phyloP scores from a whole-genome alignment of 2,797 vertebrate genomes.

The Australoheros facetus region DNA sequence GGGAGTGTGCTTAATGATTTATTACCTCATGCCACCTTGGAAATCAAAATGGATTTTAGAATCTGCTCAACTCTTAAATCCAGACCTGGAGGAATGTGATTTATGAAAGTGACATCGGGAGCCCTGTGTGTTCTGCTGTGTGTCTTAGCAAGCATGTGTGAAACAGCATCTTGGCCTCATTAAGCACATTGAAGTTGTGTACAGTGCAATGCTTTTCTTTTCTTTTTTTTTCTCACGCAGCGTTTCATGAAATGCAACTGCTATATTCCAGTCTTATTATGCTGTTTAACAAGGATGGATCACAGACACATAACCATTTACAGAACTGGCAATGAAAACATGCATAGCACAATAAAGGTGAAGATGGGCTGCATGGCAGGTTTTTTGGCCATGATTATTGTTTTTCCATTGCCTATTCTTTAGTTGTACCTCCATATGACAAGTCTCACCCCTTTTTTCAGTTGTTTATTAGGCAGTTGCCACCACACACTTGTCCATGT shows the following conservation, averaged over 20 bases:
- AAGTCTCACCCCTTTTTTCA: not conserved
- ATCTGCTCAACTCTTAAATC: constrained; percentile 72
- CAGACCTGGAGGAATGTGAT: constrained; percentile 69
- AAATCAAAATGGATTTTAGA: constrained; percentile 81
- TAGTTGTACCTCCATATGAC: not conserved
- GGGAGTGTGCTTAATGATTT: constrained; percentile 74
- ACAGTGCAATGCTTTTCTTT: constrained; percentile 26
- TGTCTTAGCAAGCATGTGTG: constrained; percentile 58
- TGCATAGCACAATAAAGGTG: not conserved
- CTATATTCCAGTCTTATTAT: constrained; percentile 34
- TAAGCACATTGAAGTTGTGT: constrained; percentile 59
- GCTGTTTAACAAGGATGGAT: constrained; percentile 45
- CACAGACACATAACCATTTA: constrained; percentile 4
- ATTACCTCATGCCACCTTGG: constrained; percentile 63
- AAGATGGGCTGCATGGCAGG: not conserved
- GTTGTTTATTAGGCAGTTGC: not conserved
- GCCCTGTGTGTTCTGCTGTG: constrained; percentile 44
- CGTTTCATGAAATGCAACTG: constrained; percentile 34
- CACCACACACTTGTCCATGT: not conserved
- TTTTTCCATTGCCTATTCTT: not conserved
- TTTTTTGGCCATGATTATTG: not conserved
- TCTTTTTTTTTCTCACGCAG: not conserved
- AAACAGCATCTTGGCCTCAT: constrained; percentile 68
- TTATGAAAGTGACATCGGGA: constrained; percentile 69
- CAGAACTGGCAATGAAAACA: constrained; percentile 1